Evolutionary conservation across 2,797 vertebrate species (phyloP).

Genomic region (Chelidonichthys spinosus): DNA sequence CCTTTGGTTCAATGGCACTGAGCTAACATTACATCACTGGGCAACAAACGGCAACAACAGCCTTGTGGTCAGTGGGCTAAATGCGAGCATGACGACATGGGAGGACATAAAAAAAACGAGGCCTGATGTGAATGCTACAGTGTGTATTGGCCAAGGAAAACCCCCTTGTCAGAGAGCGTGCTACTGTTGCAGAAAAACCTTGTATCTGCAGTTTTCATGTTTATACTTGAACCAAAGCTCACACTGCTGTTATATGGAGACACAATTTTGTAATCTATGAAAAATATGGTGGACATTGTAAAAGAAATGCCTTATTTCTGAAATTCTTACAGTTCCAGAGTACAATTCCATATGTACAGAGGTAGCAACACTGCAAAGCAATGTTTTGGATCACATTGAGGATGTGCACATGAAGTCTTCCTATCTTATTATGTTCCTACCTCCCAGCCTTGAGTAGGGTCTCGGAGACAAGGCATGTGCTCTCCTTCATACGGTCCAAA

Average conservation of each 20-base stretch:
- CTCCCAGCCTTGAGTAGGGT: slow-evolving; percentile 92
- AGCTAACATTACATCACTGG: slow-evolving; percentile 76
- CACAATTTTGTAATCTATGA: slow-evolving; percentile 22
- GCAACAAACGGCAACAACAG: slow-evolving; percentile 66
- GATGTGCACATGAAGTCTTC: neutral
- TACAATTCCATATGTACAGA: neutral
- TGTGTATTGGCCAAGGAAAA: slow-evolving; percentile 42
- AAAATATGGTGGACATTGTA: neutral
- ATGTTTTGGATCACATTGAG: neutral
- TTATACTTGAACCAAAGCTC: slow-evolving; percentile 30
- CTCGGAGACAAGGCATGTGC: slow-evolving; percentile 84
- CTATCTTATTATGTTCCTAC: slow-evolving; percentile 81
- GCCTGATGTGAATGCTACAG: slow-evolving; percentile 54
- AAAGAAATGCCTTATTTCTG: neutral
- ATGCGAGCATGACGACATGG: slow-evolving; percentile 70
- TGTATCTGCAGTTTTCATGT: slow-evolving; percentile 31
- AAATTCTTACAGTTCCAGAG: neutral
- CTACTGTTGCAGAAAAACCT: slow-evolving; percentile 31
- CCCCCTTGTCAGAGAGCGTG: slow-evolving; percentile 31
- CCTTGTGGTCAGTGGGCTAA: slow-evolving; percentile 69
- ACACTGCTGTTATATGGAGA: slow-evolving; percentile 16
- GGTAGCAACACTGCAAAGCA: neutral
- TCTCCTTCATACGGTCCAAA: slow-evolving; percentile 94
- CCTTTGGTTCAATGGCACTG: slow-evolving; percentile 60
- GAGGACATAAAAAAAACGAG: slow-evolving; percentile 57